Base-by-base conservation (phyloP, 2,113 vertebrate genomes). In the Hoplias malabaricus region DNA sequence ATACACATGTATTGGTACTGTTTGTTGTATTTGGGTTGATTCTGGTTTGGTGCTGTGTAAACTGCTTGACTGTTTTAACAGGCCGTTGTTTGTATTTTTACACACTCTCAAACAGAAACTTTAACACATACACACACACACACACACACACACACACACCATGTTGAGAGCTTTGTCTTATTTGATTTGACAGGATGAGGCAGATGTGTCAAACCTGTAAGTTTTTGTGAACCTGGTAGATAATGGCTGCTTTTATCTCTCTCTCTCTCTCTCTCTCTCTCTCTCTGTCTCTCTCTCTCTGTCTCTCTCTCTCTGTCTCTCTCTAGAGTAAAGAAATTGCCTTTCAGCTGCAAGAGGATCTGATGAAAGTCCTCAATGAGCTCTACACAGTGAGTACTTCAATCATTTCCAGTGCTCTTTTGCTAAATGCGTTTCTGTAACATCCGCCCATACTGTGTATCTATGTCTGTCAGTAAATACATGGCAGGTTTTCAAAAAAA, bases 321-420 rank as follows among this genome's bases (percentile, higher is more conserved):
- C 94, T 94, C 82, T 92, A 98, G 97, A 98, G 96, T 90, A 99
- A 98, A 90, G 97, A 99, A 89, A 98, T 98, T 84, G 94, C 96
- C 5, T 98, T 98, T 90, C 96, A 98, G 82, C 95, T 99, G 81
- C 96, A 99, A 84, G 98, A 99, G 88, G 98, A 99, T 91, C 93
- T 99, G 88, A 98, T 99, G 96, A 99, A 97, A 93, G 96, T 99
- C 85, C 95, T 99, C 76, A 99, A 98, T 11, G 98, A 99, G 90
- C 94, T 99, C 25, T 99, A 99, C 89, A 99, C 97, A 82, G 98
- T 99, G 93, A 98, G 96, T 91, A 83, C 10, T 57, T 82, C 57
- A 59, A 19, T 80, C 4, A 14, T 27, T 14, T 53, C 42, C 16
- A 46, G 1, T 21, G 3, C 67, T 33, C 16, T 50, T 40, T 50